Evolutionary conservation across 2,797 vertebrate genomes (phyloP).

Genomic region (Phoeniculus purpureus): DNA sequence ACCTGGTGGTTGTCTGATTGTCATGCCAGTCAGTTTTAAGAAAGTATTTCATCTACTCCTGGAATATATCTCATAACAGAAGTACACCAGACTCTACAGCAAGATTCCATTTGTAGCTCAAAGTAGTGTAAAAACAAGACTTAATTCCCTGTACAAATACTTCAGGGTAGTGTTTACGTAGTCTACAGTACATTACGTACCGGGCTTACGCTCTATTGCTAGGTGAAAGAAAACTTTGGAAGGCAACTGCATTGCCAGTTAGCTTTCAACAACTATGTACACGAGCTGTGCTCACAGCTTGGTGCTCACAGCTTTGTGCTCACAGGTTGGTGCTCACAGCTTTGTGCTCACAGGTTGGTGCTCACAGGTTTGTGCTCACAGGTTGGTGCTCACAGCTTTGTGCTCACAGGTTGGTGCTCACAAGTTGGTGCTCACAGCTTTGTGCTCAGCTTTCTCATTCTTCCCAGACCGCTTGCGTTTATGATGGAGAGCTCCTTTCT

Average conservation of each 20-base stretch:
- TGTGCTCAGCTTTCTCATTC: slow-evolving; percentile 57
- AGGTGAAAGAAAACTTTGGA: slow-evolving; percentile 75
- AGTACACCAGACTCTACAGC: slow-evolving; percentile 40
- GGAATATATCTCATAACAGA: slow-evolving; percentile 43
- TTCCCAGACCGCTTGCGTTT: slow-evolving; percentile 6
- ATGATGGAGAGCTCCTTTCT: slow-evolving; percentile 15
- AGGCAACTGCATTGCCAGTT: slow-evolving; percentile 72
- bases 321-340: too few relatives aligned
- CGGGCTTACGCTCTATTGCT: slow-evolving; percentile 70
- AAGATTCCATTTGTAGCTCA: slow-evolving; percentile 65
- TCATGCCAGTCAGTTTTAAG: neutral
- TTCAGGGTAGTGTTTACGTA: slow-evolving; percentile 72
- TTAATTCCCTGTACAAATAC: slow-evolving; percentile 75
- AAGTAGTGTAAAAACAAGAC: slow-evolving; percentile 71
- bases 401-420: too few relatives aligned
- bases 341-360: too few relatives aligned
- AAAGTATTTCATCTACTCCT: slow-evolving; percentile 45
- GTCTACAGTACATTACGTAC: slow-evolving; percentile 77
- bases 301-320: too few relatives aligned
- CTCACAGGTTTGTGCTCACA: too few relatives aligned
- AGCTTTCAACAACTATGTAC: slow-evolving; percentile 77
- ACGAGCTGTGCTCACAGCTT: slow-evolving; percentile 70
- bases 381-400: too few relatives aligned
- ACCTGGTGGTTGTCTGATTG: neutral
- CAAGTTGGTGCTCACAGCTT: too few relatives aligned